Evolutionary conservation across 2,888 invertebrate species (phyloP).

Genomic region (Venusia cambrica): DNA sequence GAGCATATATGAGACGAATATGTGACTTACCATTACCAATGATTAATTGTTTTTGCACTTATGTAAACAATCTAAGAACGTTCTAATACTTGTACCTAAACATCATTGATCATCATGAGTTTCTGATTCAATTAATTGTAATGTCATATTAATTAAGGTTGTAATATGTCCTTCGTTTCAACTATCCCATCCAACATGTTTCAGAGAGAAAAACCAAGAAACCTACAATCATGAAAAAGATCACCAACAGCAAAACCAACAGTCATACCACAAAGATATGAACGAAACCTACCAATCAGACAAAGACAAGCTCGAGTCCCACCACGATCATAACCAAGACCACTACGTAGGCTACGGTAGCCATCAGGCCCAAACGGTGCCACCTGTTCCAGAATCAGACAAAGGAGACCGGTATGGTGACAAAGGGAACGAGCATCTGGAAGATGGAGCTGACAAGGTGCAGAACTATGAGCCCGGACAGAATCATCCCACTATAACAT

Average conservation of each 20-base stretch:
- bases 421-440: slow-evolving; percentile 34
- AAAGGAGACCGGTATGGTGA: slow-evolving; percentile 38
- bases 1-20: too few relatives aligned
- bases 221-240: slow-evolving; percentile 39
- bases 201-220: slow-evolving; percentile 35
- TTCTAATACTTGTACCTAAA: too few relatives aligned
- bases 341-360: slow-evolving; percentile 28
- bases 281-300: slow-evolving; percentile 37
- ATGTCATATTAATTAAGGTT: too few relatives aligned
- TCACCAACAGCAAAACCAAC: slow-evolving; percentile 36
- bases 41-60: too few relatives aligned
- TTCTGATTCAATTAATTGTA: too few relatives aligned
- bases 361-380: slow-evolving; percentile 9
- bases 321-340: slow-evolving; percentile 35
- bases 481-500: slow-evolving; percentile 38
- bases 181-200: slow-evolving; percentile 1
- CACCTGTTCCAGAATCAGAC: slow-evolving; percentile 21
- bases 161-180: too few relatives aligned
- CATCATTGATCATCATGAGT: too few relatives aligned
- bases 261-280: slow-evolving; percentile 36
- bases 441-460: slow-evolving; percentile 33
- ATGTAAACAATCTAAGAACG: too few relatives aligned
- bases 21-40: too few relatives aligned
- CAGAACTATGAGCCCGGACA: slow-evolving; percentile 36
- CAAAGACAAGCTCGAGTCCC: slow-evolving; percentile 34